phyloP scores from a whole-genome alignment of 92 coral and sea anemone species.

The Actinostola sp. region DNA sequence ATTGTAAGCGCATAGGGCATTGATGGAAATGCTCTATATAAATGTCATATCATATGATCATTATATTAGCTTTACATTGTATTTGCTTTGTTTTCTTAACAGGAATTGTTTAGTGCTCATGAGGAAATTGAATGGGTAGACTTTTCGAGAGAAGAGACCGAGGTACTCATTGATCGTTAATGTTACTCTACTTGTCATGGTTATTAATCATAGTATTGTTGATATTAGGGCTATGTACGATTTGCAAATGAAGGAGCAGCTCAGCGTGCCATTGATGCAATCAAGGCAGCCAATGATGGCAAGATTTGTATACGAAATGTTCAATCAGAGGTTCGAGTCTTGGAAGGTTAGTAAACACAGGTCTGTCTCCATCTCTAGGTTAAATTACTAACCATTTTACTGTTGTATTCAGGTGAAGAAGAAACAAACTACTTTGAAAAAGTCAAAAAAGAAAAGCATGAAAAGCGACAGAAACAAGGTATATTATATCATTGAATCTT shows the following conservation, averaged over 20 bases:
- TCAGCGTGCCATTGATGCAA: conserved; percentile 81
- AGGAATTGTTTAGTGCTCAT: conserved; percentile 77
- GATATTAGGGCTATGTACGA: conserved; percentile 79
- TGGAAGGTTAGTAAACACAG: conserved; percentile 76
- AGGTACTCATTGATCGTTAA: conserved; percentile 77
- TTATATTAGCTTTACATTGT: too few species aligned
- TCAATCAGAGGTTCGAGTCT: conserved; percentile 69
- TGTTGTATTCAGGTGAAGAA: conserved; percentile 59
- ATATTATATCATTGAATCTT: too few species aligned
- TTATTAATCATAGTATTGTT: neutral
- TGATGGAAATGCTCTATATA: too few species aligned
- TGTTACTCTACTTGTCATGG: too few species aligned
- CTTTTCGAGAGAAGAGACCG: conserved; percentile 68
- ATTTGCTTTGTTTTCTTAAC: neutral
- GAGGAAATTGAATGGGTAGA: conserved; percentile 93
- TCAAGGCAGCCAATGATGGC: conserved; percentile 75
- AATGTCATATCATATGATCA: too few species aligned
- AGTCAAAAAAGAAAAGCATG: conserved; percentile 39
- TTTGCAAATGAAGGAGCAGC: conserved; percentile 80
- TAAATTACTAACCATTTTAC: too few species aligned
- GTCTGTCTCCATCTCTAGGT: too few species aligned
- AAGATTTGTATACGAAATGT: conserved; percentile 75
- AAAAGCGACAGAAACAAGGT: conserved; percentile 48
- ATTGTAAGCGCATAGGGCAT: too few species aligned
- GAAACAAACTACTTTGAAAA: conserved; percentile 69